Percentiles rank a stretch among this genome's conserved stretches.
Conservation (phyloP, 2,797 vertebrate species). For the Micropoecilia bifurca region DNA sequence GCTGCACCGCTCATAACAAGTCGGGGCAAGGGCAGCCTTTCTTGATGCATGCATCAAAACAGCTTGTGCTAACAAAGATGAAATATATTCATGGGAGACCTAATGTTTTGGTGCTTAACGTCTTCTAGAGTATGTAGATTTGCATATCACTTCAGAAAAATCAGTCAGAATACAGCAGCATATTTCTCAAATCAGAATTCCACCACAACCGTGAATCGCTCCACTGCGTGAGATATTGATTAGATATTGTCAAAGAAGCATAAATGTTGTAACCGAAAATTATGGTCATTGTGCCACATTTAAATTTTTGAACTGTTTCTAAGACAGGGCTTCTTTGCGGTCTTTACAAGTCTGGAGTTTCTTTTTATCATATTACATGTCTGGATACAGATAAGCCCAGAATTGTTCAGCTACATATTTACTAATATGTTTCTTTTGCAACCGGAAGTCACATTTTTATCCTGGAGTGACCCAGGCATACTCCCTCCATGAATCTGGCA, state of each 20-base stretch:
- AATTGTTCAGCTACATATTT: not conserved
- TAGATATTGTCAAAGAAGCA: not conserved
- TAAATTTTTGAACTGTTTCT: not conserved
- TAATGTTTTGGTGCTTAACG: slow-evolving; percentile 16
- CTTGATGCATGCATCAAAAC: slow-evolving; percentile 71
- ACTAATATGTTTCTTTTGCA: not conserved
- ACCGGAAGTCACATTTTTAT: not conserved
- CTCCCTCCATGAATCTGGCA: not conserved
- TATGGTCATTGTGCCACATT: not conserved
- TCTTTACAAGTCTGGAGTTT: not conserved
- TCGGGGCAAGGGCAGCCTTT: slow-evolving; percentile 39
- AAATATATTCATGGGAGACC: slow-evolving; percentile 53
- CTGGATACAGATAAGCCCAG: not conserved
- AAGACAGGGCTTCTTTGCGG: not conserved
- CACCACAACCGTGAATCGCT: not conserved
- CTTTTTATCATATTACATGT: not conserved
- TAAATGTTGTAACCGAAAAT: not conserved
- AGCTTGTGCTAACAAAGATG: slow-evolving; percentile 44
- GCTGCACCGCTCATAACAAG: slow-evolving; percentile 59
- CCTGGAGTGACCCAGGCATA: not conserved
- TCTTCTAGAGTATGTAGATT: slow-evolving; percentile 32
- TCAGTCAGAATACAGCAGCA: not conserved
- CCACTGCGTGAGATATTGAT: not conserved
- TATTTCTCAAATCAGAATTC: not conserved
- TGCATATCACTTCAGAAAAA: slow-evolving; percentile 19